Conservation (phyloP, 2,113 vertebrate species). For the Coryphaenoides rupestris region DNA sequence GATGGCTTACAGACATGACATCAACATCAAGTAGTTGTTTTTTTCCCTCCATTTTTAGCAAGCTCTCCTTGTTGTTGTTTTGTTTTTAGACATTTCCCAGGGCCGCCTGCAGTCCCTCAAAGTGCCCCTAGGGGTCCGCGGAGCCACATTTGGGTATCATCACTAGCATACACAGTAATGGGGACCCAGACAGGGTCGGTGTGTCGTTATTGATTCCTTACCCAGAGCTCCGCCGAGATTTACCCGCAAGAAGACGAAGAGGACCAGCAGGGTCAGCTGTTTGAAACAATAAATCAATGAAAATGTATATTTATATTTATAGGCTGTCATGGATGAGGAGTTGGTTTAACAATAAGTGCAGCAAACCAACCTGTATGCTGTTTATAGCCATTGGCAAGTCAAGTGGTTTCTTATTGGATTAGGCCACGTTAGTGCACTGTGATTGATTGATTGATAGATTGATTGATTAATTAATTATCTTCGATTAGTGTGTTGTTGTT, state of each 20-base stretch:
- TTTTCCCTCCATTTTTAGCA: no score
- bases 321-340: not conserved
- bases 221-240: conserved; percentile 29
- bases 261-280: conserved; percentile 36
- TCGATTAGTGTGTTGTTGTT: not conserved
- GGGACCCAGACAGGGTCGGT: not conserved
- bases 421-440: not conserved
- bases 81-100: not conserved
- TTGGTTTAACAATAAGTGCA: not conserved
- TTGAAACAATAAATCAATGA: not conserved
- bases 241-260: conserved; percentile 37
- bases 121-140: no score
- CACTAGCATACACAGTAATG: not conserved
- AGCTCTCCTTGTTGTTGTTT: no score
- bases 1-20: no score
- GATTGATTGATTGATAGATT: no score
- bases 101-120: no score
- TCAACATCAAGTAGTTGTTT: no score
- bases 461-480: not conserved
- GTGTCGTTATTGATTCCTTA: conserved; percentile 23
- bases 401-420: not conserved
- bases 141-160: no score
- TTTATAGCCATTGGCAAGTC: not conserved
- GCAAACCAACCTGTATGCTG: not conserved
- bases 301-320: not conserved